Evolutionary conservation across 2,797 vertebrate genomes (phyloP).

Genomic region (Argentina silus): DNA sequence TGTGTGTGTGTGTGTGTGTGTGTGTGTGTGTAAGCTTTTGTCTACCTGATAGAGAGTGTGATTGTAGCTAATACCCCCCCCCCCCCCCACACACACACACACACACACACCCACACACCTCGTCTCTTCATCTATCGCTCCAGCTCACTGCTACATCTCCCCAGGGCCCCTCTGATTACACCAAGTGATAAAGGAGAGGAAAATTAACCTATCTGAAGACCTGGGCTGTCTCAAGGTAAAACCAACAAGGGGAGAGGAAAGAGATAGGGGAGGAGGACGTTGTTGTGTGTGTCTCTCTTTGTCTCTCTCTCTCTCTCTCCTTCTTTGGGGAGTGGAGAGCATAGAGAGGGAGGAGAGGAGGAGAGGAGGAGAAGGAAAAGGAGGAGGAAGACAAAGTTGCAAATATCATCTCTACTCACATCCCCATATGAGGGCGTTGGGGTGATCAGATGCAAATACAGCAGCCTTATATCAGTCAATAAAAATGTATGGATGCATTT

Average conservation of each 20-base stretch:
- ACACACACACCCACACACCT: slow-evolving; percentile 14
- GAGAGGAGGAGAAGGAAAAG: slow-evolving; percentile 9
- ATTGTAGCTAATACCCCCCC: slow-evolving; percentile 14
- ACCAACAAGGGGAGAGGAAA: slow-evolving; percentile 31
- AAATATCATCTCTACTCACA: slow-evolving; percentile 54
- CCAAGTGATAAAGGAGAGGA: slow-evolving; percentile 52
- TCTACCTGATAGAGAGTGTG: slow-evolving; percentile 54
- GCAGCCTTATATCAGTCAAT: slow-evolving; percentile 24
- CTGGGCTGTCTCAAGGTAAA: slow-evolving; percentile 60
- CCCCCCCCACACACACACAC: neutral
- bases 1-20: slow-evolving; percentile 20
- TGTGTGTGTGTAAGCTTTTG: slow-evolving; percentile 54
- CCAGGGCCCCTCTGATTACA: slow-evolving; percentile 50
- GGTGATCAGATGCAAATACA: slow-evolving; percentile 30
- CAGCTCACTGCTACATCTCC: slow-evolving; percentile 27
- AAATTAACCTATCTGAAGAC: slow-evolving; percentile 58
- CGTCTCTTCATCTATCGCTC: slow-evolving; percentile 36
- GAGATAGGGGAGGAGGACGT: slow-evolving; percentile 27
- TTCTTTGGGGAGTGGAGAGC: slow-evolving; percentile 36
- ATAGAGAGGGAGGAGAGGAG: slow-evolving; percentile 33
- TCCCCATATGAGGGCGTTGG: slow-evolving; percentile 23
- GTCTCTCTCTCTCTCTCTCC: no score
- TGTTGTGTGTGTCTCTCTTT: no score
- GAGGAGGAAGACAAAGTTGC: slow-evolving; percentile 8
- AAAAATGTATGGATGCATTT: neutral